Evolutionary conservation across 2,888 invertebrate species (phyloP), one percentile per base, ranked within the genome.

Genomic region (Gandaritis pyraliata): DNA sequence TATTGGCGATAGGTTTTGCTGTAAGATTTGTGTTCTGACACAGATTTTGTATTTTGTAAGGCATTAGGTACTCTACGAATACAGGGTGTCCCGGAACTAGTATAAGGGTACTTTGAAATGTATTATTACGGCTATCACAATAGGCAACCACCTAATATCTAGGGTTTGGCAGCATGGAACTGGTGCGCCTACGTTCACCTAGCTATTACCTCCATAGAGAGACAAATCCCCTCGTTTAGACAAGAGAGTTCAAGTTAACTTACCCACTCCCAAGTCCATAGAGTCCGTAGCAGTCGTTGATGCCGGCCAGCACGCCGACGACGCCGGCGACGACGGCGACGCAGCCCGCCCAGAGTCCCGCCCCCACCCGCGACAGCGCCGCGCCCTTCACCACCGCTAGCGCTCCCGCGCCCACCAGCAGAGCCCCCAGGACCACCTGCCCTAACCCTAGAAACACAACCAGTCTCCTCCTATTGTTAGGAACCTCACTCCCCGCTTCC

Each of bases 331-430:
- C 93, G 13, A 95, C 93, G 10, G 94, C 94, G 43, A 94, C 87
- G 65, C 94, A 93, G 16, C 95, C 95, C 48, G 95, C 94, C 95
- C 95, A 95, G 58, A 95, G 87, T 2, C 95, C 95, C 1, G 94
- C 95, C 18, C 95, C 95, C 30, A 93, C 93, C 55, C 93, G 80
- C 33, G 94, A 87, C 66, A 93, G 81, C 64, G 92, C 88, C 48
- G 95, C 94, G 48, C 94, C 94, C 77, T 94, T 94, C 68, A 94
- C 93, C 68, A 95, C 92, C 1, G 94, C 94, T 67, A 94, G 76
- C 18, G 94, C 93, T 1, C 95, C 95, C 61, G 94, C 94, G 5
- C 94, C 93, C 66, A 94, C 93, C 84, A 95, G 87, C 71, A 94
- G 81, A 61, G 94, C 88, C 13, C 95, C 95, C 56, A 95, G 92